Conservation (phyloP, 2,888 invertebrate species). For the Sympetrum striolatum region DNA sequence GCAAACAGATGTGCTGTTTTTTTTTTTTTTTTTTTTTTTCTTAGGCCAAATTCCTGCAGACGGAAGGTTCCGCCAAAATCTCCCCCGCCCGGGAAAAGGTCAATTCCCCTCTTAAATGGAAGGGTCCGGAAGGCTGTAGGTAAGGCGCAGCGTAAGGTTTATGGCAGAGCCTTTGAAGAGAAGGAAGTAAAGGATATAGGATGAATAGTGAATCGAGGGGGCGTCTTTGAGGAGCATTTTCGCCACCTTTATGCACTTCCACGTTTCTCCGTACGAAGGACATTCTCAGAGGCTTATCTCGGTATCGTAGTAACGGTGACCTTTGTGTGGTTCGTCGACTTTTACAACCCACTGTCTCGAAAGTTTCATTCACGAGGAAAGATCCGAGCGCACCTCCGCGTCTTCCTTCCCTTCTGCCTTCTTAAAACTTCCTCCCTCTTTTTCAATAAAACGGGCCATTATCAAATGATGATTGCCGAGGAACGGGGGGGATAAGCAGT, state of each 20-base stretch:
- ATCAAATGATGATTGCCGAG: too few relatives aligned
- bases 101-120: background rate
- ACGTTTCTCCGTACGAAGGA: background rate
- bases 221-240: background rate
- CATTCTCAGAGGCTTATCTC: background rate
- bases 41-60: background rate
- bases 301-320: background rate
- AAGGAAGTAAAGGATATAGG: background rate
- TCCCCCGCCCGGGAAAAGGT: background rate
- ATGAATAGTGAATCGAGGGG: background rate
- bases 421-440: too few relatives aligned
- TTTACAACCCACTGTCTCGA: background rate
- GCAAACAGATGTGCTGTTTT: too few relatives aligned
- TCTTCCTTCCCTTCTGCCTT: too few relatives aligned
- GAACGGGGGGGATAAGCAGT: too few relatives aligned
- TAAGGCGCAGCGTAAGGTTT: background rate
- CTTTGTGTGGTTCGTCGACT: background rate
- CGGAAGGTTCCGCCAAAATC: background rate
- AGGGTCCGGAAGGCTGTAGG: background rate
- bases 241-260: background rate
- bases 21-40: too few relatives aligned
- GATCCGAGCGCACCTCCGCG: background rate
- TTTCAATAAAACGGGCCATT: too few relatives aligned
- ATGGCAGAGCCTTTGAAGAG: background rate
- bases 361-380: background rate